Evolutionary conservation across 2,113 vertebrate genomes (phyloP).

Genomic region (Halcyon senegalensis): DNA sequence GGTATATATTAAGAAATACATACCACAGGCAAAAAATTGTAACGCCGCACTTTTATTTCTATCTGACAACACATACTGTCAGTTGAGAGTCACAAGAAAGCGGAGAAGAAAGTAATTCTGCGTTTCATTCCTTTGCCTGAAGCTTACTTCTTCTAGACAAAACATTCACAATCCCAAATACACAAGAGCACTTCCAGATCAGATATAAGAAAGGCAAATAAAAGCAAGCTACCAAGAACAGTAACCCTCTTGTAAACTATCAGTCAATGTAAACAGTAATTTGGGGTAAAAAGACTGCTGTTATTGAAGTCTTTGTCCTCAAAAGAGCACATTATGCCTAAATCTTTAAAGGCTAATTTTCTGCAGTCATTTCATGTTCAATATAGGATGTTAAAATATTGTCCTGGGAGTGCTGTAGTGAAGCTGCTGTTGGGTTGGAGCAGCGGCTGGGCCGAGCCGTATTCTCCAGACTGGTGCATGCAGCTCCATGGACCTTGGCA

Average conservation of each 20-base stretch:
- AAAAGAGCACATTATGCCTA: neutral
- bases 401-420: neutral
- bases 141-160: neutral
- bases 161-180: neutral
- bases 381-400: neutral
- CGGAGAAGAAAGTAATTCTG: neutral
- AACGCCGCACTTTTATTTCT: constrained; percentile 39
- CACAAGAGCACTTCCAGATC: neutral
- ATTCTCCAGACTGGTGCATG: rapidly evolving
- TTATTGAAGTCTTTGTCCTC: neutral
- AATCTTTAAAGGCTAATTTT: neutral
- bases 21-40: constrained; percentile 39
- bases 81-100: constrained; percentile 35
- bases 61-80: constrained; percentile 13
- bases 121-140: neutral
- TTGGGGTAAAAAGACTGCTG: neutral
- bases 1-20: constrained; percentile 22
- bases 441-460: neutral
- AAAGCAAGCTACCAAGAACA: neutral
- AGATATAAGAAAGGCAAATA: neutral
- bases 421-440: neutral
- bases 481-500: rapidly evolving
- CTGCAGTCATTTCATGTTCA: neutral
- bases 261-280: neutral
- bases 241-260: neutral